Evolutionary conservation across 2,113 vertebrate genomes (phyloP).

Genomic region (Gavia stellata): DNA sequence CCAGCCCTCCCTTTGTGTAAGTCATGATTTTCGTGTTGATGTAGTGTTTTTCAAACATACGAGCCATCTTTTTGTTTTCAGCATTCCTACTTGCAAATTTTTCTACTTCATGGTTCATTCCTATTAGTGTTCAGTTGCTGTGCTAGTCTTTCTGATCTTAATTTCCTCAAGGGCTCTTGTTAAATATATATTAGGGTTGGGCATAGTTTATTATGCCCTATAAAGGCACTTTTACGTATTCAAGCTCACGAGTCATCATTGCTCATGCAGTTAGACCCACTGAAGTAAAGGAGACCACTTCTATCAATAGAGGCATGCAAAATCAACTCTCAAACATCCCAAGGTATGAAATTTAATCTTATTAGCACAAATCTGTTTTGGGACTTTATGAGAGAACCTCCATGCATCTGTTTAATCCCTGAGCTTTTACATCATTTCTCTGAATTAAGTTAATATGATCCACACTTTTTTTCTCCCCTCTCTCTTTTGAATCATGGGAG

Average conservation of each 20-base stretch:
- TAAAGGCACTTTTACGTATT: not conserved
- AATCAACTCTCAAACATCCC: not conserved
- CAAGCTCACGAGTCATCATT: not conserved
- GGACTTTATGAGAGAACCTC: conserved; percentile 3
- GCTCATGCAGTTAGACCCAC: not conserved
- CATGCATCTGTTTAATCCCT: not conserved
- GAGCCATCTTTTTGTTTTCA: not conserved
- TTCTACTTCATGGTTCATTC: not conserved
- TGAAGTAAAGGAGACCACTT: not conserved
- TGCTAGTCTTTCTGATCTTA: not conserved
- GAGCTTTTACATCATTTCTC: conserved; percentile 12
- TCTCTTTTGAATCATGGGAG: not conserved
- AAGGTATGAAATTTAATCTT: conserved; percentile 32
- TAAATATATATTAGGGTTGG: not conserved
- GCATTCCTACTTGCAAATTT: not conserved
- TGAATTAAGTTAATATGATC: conserved; percentile 2
- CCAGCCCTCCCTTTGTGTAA: not conserved
- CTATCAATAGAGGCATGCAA: not conserved
- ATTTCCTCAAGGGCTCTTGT: not conserved
- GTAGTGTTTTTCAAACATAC: not conserved
- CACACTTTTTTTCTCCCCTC: not conserved
- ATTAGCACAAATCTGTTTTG: not conserved
- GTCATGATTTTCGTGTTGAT: not conserved
- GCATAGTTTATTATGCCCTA: not conserved
- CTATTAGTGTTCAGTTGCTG: not conserved